These are phyloP conservation scores for Pterostichus madidus DNA, from an alignment of 2,888 invertebrate genomes.

Conservation along the genomic window DNA sequence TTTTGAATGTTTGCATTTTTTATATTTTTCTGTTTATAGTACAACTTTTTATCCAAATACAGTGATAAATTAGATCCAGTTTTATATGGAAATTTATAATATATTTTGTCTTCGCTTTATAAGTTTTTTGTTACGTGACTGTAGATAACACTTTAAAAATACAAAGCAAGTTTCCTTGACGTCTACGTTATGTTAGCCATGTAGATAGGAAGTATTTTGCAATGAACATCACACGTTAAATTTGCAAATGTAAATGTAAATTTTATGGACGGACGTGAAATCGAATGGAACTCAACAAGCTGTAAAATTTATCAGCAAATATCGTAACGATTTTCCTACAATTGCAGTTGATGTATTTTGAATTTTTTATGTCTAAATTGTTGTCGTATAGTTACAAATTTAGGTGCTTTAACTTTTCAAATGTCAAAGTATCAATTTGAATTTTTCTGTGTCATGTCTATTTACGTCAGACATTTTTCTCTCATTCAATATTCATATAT, in stretches of 20 bases:
- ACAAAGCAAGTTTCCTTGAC: constrained; percentile 27
- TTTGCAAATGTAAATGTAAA: constrained; percentile 30
- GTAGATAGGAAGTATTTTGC: constrained; percentile 36
- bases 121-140: constrained; percentile 25
- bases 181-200: background rate
- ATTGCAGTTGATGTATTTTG: constrained; percentile 12
- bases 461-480: constrained; percentile 27
- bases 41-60: constrained; percentile 41
- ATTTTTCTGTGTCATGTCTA: constrained; percentile 40
- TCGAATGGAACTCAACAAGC: constrained; percentile 28
- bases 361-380: constrained; percentile 5
- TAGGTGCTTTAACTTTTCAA: constrained; percentile 17
- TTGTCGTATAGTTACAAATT: background rate
- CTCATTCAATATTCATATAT: constrained; percentile 30
- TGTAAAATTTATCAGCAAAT: constrained; percentile 44
- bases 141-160: background rate
- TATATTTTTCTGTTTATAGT: background rate
- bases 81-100: constrained; percentile 31
- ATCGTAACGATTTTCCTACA: constrained; percentile 33
- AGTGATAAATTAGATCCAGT: constrained; percentile 36
- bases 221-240: constrained; percentile 10
- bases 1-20: background rate
- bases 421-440: constrained; percentile 31
- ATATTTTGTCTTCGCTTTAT: background rate
- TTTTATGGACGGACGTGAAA: constrained; percentile 33